These are phyloP conservation scores for Chiroxiphia lanceolata DNA, from an alignment of 2,797 vertebrate species.

Conservation along the genomic window DNA sequence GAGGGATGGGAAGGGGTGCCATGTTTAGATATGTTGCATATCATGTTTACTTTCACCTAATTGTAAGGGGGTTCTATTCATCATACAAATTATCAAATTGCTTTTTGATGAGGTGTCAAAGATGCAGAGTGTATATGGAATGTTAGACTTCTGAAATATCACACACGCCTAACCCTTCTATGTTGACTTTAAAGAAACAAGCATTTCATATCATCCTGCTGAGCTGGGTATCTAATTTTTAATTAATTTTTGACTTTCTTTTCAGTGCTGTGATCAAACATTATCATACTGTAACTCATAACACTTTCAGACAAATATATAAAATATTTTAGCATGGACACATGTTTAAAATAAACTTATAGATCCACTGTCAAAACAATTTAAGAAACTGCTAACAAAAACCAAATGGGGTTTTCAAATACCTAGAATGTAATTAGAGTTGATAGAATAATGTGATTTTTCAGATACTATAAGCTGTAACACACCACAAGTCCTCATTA, in stretches of 20 bases:
- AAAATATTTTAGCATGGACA: neutral
- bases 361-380: neutral
- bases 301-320: neutral
- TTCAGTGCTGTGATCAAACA: neutral
- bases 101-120: neutral
- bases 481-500: neutral
- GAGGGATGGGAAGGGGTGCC: neutral
- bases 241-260: neutral
- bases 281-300: neutral
- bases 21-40: neutral
- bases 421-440: neutral
- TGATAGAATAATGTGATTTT: neutral
- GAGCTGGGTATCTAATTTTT: neutral
- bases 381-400: neutral
- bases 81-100: neutral
- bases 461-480: neutral
- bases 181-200: neutral
- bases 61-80: neutral
- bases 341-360: neutral
- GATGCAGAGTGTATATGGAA: neutral
- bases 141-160: neutral
- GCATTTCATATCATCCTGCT: neutral
- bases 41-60: neutral
- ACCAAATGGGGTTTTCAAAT: neutral
- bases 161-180: neutral